Conservation (phyloP, 2,113 vertebrate genomes). For the Oncorhynchus kisutch region DNA sequence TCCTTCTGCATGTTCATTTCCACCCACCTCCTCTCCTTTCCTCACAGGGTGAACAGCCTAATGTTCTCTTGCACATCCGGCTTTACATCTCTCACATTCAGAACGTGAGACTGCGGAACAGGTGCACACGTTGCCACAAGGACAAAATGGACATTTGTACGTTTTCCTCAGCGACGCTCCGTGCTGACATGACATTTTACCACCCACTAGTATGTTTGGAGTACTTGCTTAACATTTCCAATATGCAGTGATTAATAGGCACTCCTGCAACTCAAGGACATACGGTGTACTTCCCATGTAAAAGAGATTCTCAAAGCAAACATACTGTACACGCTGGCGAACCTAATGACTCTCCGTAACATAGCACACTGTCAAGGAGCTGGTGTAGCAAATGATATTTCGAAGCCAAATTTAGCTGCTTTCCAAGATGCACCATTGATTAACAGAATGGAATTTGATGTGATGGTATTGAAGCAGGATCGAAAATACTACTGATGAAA, state of each 20-base stretch:
- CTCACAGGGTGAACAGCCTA: slow-evolving; percentile 31
- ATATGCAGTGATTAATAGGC: slow-evolving; percentile 57
- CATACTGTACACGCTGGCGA: no score
- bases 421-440: no score
- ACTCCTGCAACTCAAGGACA: slow-evolving; percentile 15
- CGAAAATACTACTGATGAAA: no score
- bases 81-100: slow-evolving; percentile 24
- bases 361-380: no score
- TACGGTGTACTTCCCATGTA: neutral
- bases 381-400: no score
- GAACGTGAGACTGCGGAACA: slow-evolving; percentile 41
- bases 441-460: no score
- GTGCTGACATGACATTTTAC: slow-evolving; percentile 65
- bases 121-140: slow-evolving; percentile 65
- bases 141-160: slow-evolving; percentile 60
- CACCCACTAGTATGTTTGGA: slow-evolving; percentile 58
- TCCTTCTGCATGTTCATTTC: slow-evolving; percentile 37
- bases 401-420: no score
- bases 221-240: slow-evolving; percentile 59
- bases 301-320: neutral
- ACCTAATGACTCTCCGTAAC: no score
- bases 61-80: slow-evolving; percentile 18
- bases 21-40: slow-evolving; percentile 25
- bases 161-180: slow-evolving; percentile 59
- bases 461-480: no score